Evolutionary conservation across 2,113 vertebrate genomes (phyloP), one percentile per base, ranked within the genome.

Genomic region (Dasyurus viverrinus): DNA sequence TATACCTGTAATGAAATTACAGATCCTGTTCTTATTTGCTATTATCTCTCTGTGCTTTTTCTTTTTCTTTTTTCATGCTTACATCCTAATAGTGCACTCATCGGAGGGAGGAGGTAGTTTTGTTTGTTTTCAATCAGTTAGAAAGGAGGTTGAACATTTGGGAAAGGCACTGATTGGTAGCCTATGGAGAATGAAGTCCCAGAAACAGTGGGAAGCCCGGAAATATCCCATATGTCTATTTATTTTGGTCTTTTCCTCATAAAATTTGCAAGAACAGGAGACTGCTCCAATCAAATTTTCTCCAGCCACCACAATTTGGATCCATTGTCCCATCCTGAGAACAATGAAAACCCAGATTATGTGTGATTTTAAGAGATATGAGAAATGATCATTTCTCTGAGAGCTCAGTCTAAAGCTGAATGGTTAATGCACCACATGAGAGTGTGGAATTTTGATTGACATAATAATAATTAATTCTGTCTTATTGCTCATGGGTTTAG

Each of bases 211-310:
- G 76, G 60, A 92, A 97, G 96, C 90, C 94, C 22, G 90, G 96
- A 98, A 97, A 97, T 96, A 97, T 93, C 95, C 96, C 93, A 94
- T 84, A 94, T 96, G 96, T 97, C 94, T 97, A 96, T 97, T 97
- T 98, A 95, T 96, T 97, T 97, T 98, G 97, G 97, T 95, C 96
- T 54, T 96, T 84, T 96, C 96, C 57, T 95, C 91, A 97, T 96
- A 93, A 95, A 96, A 96, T 96, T 96, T 96, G 91, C 52, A 93
- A 96, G 90, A 94, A 53, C 91, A 95, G 92, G 96, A 97, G 96
- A 97, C 97, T 96, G 93, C 94, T 97, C 95, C 96, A 97, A 94
- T 93, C 97, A 96, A 94, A 96, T 91, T 96, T 97, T 97, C 96
- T 94, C 94, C 91, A 97, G 97, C 93, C 93, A 97, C 93, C 89